A percentile compares a stretch with the other conserved stretches of the same genome.
Evolutionary conservation across 2,797 vertebrate species (phyloP).

Genomic region (Brachyrhaphis roseni): DNA sequence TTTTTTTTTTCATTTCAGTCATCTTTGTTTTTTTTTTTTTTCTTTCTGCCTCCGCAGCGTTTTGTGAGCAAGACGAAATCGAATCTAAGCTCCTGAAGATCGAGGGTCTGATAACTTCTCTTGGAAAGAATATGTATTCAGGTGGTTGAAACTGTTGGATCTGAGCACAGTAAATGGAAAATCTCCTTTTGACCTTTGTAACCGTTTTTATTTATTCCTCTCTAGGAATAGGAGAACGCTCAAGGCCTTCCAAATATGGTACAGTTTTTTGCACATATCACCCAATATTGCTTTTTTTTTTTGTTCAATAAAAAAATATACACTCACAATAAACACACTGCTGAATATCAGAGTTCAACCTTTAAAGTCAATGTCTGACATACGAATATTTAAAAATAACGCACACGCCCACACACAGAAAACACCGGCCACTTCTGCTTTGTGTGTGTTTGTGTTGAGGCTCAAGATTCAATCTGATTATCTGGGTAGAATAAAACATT

Average conservation of each 20-base stretch:
- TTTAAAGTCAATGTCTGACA: neutral
- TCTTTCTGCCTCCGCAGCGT: slow-evolving; percentile 74
- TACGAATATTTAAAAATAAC: neutral
- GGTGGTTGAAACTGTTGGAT: slow-evolving; percentile 47
- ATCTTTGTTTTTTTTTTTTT: slow-evolving; percentile 1
- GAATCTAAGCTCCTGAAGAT: slow-evolving; percentile 82
- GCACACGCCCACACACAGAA: too few species aligned
- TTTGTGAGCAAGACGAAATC: slow-evolving; percentile 84
- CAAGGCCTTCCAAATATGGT: slow-evolving; percentile 57
- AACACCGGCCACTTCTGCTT: neutral
- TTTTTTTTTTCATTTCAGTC: neutral
- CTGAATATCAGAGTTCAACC: neutral
- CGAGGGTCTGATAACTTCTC: slow-evolving; percentile 82
- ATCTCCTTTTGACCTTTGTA: neutral
- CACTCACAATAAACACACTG: neutral
- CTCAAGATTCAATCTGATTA: neutral
- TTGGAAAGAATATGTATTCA: slow-evolving; percentile 76
- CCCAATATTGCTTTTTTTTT: neutral
- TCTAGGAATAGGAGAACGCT: slow-evolving; percentile 47
- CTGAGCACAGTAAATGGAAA: neutral
- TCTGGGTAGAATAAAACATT: neutral
- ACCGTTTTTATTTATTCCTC: slow-evolving; percentile 9
- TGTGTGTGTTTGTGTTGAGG: neutral
- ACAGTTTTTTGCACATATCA: slow-evolving; percentile 14
- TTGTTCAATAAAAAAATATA: neutral